Conservation (phyloP, 2,113 vertebrate species). For the Syrmaticus mikado region DNA sequence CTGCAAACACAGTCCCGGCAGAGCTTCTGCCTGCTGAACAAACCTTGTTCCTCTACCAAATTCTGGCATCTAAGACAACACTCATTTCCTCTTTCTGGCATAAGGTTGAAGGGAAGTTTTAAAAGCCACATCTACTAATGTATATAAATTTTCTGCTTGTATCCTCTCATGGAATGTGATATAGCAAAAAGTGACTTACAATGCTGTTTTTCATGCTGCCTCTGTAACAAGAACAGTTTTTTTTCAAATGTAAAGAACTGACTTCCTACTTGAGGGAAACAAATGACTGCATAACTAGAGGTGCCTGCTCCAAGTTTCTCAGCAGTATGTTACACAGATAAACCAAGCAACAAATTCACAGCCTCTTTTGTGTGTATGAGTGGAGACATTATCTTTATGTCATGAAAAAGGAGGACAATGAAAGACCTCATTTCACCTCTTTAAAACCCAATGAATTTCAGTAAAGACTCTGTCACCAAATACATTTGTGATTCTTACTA, state of each 20-base stretch:
- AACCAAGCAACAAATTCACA: neutral
- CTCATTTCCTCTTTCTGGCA: neutral
- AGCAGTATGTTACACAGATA: neutral
- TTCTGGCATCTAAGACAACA: neutral
- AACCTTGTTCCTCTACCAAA: neutral
- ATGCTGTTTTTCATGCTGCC: neutral
- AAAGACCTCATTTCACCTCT: neutral
- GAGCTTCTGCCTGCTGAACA: slow-evolving; percentile 1
- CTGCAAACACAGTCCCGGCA: neutral
- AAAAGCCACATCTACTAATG: neutral
- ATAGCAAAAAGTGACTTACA: slow-evolving; percentile 6
- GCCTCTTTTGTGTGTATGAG: neutral
- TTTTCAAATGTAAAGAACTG: neutral
- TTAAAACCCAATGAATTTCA: neutral
- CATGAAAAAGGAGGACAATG: neutral
- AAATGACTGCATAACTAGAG: neutral
- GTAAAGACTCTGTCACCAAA: neutral
- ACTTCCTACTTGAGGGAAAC: neutral
- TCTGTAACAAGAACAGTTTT: neutral
- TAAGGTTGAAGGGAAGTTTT: neutral
- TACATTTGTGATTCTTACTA: neutral
- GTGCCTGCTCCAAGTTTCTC: neutral
- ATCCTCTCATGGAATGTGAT: neutral
- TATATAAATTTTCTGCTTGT: neutral
- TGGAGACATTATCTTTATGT: neutral